Percentiles rank a stretch among this genome's conserved stretches.
These are phyloP conservation scores for Zhuqinia jingwanae DNA, from an alignment of 2,888 invertebrate species.

Conservation along the genomic window DNA sequence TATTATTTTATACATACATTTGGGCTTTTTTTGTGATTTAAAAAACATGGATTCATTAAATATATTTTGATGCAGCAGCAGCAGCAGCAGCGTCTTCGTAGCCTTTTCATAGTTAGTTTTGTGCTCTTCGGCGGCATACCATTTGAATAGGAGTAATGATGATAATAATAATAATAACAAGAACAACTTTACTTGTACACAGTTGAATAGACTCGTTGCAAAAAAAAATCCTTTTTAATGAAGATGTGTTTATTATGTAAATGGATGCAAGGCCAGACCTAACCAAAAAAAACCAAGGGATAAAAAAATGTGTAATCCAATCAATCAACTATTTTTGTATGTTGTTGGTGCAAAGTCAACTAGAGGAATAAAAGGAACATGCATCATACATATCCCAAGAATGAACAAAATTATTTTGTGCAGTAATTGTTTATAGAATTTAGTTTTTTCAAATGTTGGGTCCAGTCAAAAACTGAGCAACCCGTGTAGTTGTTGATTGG, in stretches of 20 bases:
- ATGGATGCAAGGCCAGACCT: slow-evolving; percentile 13
- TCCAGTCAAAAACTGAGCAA: no score
- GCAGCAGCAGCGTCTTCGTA: neutral
- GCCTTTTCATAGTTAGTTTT: slow-evolving; percentile 6
- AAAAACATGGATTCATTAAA: neutral
- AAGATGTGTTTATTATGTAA: slow-evolving; percentile 46
- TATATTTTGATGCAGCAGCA: slow-evolving; percentile 2
- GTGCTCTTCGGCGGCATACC: no score
- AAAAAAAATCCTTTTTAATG: slow-evolving; percentile 7
- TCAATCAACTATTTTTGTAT: slow-evolving; percentile 23
- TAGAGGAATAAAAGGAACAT: no score
- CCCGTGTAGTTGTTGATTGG: no score
- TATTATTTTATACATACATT: neutral
- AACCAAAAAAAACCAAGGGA: neutral
- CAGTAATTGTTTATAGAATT: no score
- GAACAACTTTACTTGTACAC: neutral
- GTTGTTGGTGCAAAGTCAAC: no score
- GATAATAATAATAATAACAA: neutral
- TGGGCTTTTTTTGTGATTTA: no score
- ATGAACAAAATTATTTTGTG: no score
- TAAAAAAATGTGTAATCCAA: slow-evolving; percentile 20
- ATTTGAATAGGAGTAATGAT: no score
- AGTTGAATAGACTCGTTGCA: no score
- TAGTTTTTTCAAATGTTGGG: no score
- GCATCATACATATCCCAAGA: no score